Evolutionary conservation across 2,888 invertebrate species (phyloP), one percentile per base, ranked within the genome.

Genomic region (Dynastes grantii): DNA sequence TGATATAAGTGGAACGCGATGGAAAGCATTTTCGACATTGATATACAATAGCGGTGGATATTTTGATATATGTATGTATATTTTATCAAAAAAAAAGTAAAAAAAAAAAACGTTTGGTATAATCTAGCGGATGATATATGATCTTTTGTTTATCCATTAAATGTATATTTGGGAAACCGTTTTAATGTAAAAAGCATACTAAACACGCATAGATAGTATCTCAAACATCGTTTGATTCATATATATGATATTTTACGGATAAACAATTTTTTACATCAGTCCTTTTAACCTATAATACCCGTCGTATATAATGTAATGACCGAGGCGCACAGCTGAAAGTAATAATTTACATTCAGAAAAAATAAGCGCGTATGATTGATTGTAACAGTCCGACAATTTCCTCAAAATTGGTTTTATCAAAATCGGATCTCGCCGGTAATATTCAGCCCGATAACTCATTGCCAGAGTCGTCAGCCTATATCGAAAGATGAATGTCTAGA

Each of bases 351-450:
- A 71, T 71, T 37, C 45, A 8, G 45, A 58, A 71, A 71, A 67
- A 71, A 55, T 71, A 71, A 71, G 55, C 55, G 51, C 11, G 55
- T 55, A 71, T 71, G 71, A 71, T 71, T 71, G 71, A 71, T 71
- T 71, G 58, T 71, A 55, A 71, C 71, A 37, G 32, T 71, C 71
- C 71, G 55, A 71, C 40, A 58, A 71, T 71, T 71, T 71, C 71
- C 71, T 58, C 71, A 71, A 55, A 71, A 71, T 71, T 71, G 32
- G 71, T 71, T 71, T 71, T 71, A 71, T 71, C 71, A 71, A 71
- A 71, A 58, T 71, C 55, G 55, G 71, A 71, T 71, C 71, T 55
- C 55, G 16, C 5, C 4, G 55, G n/a, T 55, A 55, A 55, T 55
- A n/a, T n/a, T 16, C 32, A 40, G n/a, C 27, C 40, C 40, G 16